Conservation (phyloP, 2,888 invertebrate species). For the Imbricaverruca yamaguchii region DNA sequence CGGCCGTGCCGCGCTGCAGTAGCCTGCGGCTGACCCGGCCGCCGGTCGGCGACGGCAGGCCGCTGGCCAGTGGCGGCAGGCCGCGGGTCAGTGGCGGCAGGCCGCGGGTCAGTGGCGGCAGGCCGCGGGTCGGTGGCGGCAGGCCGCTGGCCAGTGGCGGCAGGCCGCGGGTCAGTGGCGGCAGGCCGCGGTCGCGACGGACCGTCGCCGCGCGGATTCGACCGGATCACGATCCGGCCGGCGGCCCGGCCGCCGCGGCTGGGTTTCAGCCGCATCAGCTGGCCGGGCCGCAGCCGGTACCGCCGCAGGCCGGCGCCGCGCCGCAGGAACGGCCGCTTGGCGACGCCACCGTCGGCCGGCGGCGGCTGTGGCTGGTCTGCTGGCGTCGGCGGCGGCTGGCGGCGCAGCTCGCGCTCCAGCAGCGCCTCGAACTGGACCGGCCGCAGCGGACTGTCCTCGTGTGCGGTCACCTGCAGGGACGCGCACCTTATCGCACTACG, state of each 20-base stretch:
- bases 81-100: background rate
- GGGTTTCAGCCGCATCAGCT: background rate
- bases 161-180: too few relatives aligned
- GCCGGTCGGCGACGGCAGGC: background rate
- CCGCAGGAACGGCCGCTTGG: background rate
- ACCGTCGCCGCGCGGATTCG: background rate
- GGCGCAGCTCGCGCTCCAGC: slow-evolving; percentile 5
- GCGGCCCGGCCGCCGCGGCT: background rate
- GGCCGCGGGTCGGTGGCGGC: background rate
- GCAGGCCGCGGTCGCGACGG: background rate
- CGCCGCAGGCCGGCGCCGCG: slow-evolving; percentile 3
- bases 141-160: too few relatives aligned
- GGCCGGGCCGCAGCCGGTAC: background rate
- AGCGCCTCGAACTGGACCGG: background rate
- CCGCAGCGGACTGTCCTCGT: background rate
- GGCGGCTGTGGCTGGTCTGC: background rate
- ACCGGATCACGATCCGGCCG: background rate
- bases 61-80: background rate
- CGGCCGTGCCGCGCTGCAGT: too few relatives aligned
- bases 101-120: background rate
- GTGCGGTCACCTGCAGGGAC: background rate
- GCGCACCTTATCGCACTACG: too few relatives aligned
- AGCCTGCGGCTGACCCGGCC: too few relatives aligned
- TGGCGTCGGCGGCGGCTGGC: background rate
- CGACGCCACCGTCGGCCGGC: background rate